Evolutionary conservation across 1,140 invertebrate genomes (phyloP).

Genomic region (Myzus persicae): DNA sequence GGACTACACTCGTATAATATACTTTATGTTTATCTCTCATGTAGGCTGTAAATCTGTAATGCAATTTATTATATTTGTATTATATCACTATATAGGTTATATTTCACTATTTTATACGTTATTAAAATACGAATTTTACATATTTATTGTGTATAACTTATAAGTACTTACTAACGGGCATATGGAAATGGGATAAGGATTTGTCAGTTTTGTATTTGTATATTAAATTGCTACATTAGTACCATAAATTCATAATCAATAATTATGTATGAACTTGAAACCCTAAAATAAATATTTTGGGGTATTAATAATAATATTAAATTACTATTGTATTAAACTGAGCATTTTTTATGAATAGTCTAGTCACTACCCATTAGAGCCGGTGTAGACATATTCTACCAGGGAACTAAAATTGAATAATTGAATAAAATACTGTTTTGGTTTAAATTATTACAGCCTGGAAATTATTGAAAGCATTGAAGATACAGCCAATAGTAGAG

Average conservation of each 20-base stretch:
- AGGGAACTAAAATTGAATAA: background rate
- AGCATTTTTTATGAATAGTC: background rate
- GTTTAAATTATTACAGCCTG: conserved; percentile 67
- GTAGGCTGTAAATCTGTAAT: no score
- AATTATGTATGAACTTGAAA: background rate
- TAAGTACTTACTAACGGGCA: no score
- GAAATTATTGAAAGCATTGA: conserved; percentile 79
- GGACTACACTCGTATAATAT: no score
- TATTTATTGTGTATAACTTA: no score
- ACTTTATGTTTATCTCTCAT: no score
- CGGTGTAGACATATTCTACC: background rate
- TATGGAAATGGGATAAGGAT: no score
- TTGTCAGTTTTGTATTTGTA: no score
- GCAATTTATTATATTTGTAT: no score
- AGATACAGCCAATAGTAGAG: conserved; percentile 68
- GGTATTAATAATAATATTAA: background rate
- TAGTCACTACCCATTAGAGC: background rate
- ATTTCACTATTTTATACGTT: no score
- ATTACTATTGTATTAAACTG: background rate
- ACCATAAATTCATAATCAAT: background rate
- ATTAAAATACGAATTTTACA: no score
- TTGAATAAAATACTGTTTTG: background rate
- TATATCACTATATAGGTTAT: no score
- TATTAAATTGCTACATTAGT: background rate
- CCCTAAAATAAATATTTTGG: background rate